Evolutionary conservation across 1,140 invertebrate species (phyloP), one percentile per base, ranked within the genome.

Genomic region (Chironomus tepperi): DNA sequence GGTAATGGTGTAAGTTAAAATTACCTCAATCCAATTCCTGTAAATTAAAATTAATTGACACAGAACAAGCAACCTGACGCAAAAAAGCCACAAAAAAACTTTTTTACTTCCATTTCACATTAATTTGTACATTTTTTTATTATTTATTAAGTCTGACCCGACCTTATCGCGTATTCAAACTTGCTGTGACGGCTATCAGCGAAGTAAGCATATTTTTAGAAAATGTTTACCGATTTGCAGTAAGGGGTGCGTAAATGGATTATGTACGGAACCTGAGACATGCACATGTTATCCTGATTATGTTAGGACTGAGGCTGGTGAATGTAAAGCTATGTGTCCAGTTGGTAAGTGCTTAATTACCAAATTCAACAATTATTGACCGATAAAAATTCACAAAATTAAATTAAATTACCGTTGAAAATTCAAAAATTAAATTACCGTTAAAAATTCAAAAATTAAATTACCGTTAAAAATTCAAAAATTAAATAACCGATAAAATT

Each of bases 121-220:
- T 65, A 57, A 42, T 74, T 74, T 42, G 16, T 9, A 21, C 15
- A 65, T 57, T n/a, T 42, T 72, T 74, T 64, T 57, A 12, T 47
- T 47, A 74, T 73, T 67, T 76, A 81, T 82, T 15, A 80, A 87
- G 84, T 87, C 88, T 8, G 83, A 84, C 1, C 81, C 87, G 7
- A 84, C 85, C 7, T 83, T 86, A 73, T 89, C 87, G 76, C 83
- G 84, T 47, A 87, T 89, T 74, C 81, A 85, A 64, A 81, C 83
- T 0, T 91, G 89, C 77, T 90, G 89, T 77, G 78, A 81, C 1
- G 87, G 88, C 6, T 91, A 89, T 78, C 83, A 85, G 75, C 83
- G 85, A 24, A 85, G 87, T 76, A 83, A 85, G 2, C 84, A 88
- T 77, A 86, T 86, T 76, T 85, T 79, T 77, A 80, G 77, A 10